Percentiles rank a stretch among this genome's conserved stretches.
Conservation (phyloP, 2,113 vertebrate genomes). For the Oncorhynchus gorbuscha region DNA sequence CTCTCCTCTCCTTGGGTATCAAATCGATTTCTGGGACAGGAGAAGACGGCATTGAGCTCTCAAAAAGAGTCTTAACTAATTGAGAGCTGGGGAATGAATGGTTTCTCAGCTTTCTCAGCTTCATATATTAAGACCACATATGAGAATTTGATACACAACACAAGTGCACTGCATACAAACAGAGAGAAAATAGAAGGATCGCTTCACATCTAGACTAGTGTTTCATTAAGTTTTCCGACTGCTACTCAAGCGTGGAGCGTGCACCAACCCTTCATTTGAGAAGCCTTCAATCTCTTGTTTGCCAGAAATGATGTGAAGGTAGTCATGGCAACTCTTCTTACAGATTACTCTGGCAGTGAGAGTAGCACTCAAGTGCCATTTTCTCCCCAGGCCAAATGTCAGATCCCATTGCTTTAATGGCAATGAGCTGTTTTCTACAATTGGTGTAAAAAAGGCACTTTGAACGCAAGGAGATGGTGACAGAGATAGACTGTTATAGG, state of each 20-base stretch:
- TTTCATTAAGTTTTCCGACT: conserved; percentile 30
- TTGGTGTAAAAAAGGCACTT: conserved; percentile 5
- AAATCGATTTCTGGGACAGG: conserved; percentile 18
- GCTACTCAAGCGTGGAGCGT: conserved; percentile 30
- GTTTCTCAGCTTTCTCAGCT: too few relatives aligned
- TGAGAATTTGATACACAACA: not conserved
- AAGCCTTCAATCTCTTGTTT: conserved; percentile 74
- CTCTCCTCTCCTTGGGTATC: conserved; percentile 30
- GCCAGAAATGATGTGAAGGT: conserved; percentile 83
- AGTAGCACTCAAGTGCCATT: conserved; percentile 74
- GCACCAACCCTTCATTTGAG: conserved; percentile 67
- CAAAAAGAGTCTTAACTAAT: too few relatives aligned
- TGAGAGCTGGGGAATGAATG: too few relatives aligned
- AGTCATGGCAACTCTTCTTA: conserved; percentile 87
- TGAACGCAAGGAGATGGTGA: not conserved
- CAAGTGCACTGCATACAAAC: not conserved
- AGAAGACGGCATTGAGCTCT: not conserved
- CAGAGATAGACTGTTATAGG: not conserved
- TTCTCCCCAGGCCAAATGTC: conserved; percentile 61
- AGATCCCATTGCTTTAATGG: conserved; percentile 71
- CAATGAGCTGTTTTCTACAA: conserved; percentile 28
- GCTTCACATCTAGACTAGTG: conserved; percentile 3
- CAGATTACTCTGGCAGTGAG: conserved; percentile 74
- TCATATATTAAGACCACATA: too few relatives aligned
- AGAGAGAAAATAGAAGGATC: conserved; percentile 23